Evolutionary conservation across 1,140 invertebrate species (phyloP).

Genomic region (Macrosteles quadrilineatus): DNA sequence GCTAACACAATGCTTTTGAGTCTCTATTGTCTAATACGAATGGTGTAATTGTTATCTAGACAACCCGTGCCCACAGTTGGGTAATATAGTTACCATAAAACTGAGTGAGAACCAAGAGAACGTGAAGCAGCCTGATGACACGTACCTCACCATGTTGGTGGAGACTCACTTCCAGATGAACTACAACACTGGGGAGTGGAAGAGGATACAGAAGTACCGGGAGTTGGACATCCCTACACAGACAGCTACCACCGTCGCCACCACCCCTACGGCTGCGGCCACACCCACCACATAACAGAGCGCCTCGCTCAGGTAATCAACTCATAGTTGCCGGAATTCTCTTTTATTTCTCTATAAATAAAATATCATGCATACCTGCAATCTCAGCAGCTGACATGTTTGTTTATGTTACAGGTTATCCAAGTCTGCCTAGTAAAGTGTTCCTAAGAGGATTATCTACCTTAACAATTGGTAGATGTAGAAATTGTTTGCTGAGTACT

Average conservation of each 20-base stretch:
- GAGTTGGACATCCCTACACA: slow-evolving; percentile 29
- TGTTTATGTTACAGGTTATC: not conserved
- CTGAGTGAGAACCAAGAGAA: slow-evolving; percentile 86
- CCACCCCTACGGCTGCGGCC: not conserved
- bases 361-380: too few species aligned
- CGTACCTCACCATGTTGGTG: slow-evolving; percentile 65
- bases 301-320: not conserved
- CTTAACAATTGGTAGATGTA: too few species aligned
- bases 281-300: not conserved
- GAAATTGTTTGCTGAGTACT: too few species aligned
- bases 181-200: slow-evolving; percentile 93
- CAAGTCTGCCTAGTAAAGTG: slow-evolving; percentile 4
- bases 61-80: slow-evolving; percentile 92
- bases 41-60: slow-evolving; percentile 60
- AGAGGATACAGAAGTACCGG: slow-evolving; percentile 82
- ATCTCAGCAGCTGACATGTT: too few species aligned
- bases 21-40: too few species aligned
- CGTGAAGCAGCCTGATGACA: slow-evolving; percentile 72
- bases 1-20: too few species aligned
- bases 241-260: not conserved
- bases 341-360: too few species aligned
- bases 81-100: slow-evolving; percentile 91
- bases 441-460: not conserved
- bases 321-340: too few species aligned
- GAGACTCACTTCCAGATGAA: slow-evolving; percentile 98